Base-by-base conservation (phyloP, 1,140 invertebrate species). In the Lutraria rhynchaena region DNA sequence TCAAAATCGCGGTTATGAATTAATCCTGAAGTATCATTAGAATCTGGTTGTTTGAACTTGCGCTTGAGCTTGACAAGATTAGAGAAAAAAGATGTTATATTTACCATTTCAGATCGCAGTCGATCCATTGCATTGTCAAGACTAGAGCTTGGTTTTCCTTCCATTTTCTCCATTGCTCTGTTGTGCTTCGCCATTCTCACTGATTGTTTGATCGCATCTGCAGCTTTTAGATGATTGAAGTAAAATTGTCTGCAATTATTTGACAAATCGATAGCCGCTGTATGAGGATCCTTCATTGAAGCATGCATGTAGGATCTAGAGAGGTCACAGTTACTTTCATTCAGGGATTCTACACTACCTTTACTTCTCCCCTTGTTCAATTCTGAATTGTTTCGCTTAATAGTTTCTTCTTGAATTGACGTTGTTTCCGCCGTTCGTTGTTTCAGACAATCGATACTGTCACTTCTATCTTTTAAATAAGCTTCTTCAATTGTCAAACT, bases 41-140 rank as follows among this genome's bases (percentile, higher is more conserved):
- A n/a, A n/a, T n/a, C n/a, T n/a, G n/a, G n/a, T n/a, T n/a, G n/a
- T n/a, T n/a, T n/a, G n/a, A n/a, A n/a, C n/a, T n/a, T n/a, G n/a
- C n/a, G n/a, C n/a, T n/a, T n/a, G n/a, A n/a, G n/a, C n/a, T n/a
- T n/a, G n/a, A n/a, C n/a, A n/a, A n/a, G n/a, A n/a, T n/a, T n/a
- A n/a, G n/a, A n/a, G n/a, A n/a, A n/a, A n/a, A n/a, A n/a, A n/a
- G n/a, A n/a, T n/a, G 11, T 19, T 51, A 29, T 58, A 58, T 76
- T 46, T 65, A 85, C 84, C 84, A 85, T 83, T 81, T 85, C 84
- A 29, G 70, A 67, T 17, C 84, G 75, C 11, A 85, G 77, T 44
- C 67, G 58, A 24, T 85, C 82, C 84, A 85, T 85, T 27, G 81
- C 76, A 41, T 69, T 63, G n/a, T 85, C 84, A 19, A 85, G 57